phyloP scores from a whole-genome alignment of 2,113 vertebrate genomes.

The Ctenodactylus gundi region DNA sequence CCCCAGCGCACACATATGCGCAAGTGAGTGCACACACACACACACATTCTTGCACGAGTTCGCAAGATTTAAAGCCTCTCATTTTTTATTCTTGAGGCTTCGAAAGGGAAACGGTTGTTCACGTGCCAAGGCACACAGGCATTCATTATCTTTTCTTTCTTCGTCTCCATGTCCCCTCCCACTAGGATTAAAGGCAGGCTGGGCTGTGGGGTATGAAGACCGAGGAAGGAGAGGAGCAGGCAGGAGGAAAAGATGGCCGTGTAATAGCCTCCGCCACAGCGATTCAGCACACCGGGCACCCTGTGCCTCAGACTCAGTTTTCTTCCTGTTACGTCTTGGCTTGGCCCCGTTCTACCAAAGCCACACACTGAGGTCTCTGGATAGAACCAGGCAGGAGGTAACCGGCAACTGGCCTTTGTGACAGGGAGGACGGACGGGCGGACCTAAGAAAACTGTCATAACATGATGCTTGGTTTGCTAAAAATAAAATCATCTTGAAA shows the following conservation, averaged over 20 bases:
- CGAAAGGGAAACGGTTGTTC: conserved; percentile 80
- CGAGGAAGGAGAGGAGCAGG: conserved; percentile 61
- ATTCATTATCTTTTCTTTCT: conserved; percentile 80
- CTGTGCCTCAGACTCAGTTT: conserved; percentile 66
- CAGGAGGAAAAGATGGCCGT: conserved; percentile 79
- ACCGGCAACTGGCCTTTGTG: not conserved
- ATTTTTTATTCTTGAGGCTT: conserved; percentile 82
- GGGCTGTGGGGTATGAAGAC: conserved; percentile 60
- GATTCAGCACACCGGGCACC: conserved; percentile 76
- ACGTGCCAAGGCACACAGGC: conserved; percentile 85
- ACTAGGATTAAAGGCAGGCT: conserved; percentile 78
- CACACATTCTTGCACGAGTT: conserved; percentile 74
- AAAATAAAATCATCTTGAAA: not conserved
- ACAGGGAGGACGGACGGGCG: not conserved
- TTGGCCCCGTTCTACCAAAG: not conserved
- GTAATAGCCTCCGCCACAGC: conserved; percentile 78
- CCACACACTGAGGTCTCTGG: not conserved
- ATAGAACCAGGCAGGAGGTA: not conserved
- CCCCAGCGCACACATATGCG: not conserved
- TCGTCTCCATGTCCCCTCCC: conserved; percentile 67
- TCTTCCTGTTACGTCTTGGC: conserved; percentile 59
- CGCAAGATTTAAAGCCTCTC: conserved; percentile 85
- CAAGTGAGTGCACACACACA: conserved; percentile 45
- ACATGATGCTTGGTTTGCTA: not conserved
- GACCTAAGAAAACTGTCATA: not conserved